phyloP scores from a whole-genome alignment of 2,888 invertebrate species.

The Rapana venosa region DNA sequence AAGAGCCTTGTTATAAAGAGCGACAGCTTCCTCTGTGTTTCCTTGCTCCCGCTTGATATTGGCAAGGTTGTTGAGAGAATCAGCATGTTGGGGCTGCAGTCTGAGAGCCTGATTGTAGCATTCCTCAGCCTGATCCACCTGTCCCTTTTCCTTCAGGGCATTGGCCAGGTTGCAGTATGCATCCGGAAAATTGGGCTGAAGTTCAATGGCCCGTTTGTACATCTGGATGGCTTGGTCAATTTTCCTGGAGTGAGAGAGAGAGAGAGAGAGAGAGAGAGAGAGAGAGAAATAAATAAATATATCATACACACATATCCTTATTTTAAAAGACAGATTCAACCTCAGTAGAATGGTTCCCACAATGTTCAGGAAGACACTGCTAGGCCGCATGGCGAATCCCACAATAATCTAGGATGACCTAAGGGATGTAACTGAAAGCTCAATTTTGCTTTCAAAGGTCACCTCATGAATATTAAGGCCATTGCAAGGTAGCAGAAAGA shows the following conservation, averaged over 20 bases:
- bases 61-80: conserved; percentile 97
- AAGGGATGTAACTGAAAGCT: no score
- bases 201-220: conserved; percentile 96
- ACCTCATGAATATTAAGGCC: no score
- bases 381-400: no score
- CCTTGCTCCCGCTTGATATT: conserved; percentile 99
- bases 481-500: no score
- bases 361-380: no score
- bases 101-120: conserved; percentile 97
- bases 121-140: conserved; percentile 95
- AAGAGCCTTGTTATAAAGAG: conserved; percentile 89
- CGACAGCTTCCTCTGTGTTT: conserved; percentile 93
- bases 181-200: conserved; percentile 99
- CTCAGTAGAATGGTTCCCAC: no score
- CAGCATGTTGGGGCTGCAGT: conserved; percentile 96
- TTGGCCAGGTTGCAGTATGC: conserved; percentile 99
- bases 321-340: no score
- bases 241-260: conserved; percentile 81
- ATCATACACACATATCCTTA: no score
- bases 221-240: conserved; percentile 99
- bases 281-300: no score
- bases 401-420: no score
- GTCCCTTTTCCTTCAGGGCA: conserved; percentile 98
- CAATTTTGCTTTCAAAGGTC: no score
- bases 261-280: no score